Conservation (phyloP, 2,888 invertebrate genomes). For the Schizotus pectinicornis region DNA sequence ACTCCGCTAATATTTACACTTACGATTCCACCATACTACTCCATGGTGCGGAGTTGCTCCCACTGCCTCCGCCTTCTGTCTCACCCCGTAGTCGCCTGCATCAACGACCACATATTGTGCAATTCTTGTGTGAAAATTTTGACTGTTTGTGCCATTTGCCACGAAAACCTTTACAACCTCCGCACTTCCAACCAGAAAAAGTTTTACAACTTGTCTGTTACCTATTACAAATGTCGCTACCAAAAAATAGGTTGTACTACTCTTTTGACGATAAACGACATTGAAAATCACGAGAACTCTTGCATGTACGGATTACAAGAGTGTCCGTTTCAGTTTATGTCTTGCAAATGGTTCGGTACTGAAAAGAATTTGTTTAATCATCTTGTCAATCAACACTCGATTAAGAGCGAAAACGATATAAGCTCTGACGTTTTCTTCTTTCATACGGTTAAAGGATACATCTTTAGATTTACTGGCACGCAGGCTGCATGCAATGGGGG, state of each 20-base stretch:
- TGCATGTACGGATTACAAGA: background rate
- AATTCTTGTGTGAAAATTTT: background rate
- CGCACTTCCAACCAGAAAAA: background rate
- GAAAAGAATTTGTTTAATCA: background rate
- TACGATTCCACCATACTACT: too few relatives aligned
- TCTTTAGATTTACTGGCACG: too few relatives aligned
- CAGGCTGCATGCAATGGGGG: too few relatives aligned
- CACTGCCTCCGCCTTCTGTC: too few relatives aligned
- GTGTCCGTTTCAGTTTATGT: background rate
- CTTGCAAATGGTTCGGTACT: background rate
- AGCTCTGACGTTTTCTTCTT: background rate
- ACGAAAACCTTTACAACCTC: background rate
- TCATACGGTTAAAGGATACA: background rate
- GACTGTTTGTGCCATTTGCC: background rate
- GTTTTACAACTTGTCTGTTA: background rate
- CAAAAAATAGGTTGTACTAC: background rate
- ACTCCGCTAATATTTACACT: too few relatives aligned
- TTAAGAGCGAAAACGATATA: background rate
- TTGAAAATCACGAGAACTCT: background rate
- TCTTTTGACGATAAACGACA: background rate
- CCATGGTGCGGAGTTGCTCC: too few relatives aligned
- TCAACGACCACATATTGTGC: background rate
- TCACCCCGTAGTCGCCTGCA: background rate
- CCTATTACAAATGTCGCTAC: background rate
- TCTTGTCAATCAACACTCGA: background rate